phyloP scores from a whole-genome alignment of 2,797 vertebrate genomes.

The Falco cherrug region DNA sequence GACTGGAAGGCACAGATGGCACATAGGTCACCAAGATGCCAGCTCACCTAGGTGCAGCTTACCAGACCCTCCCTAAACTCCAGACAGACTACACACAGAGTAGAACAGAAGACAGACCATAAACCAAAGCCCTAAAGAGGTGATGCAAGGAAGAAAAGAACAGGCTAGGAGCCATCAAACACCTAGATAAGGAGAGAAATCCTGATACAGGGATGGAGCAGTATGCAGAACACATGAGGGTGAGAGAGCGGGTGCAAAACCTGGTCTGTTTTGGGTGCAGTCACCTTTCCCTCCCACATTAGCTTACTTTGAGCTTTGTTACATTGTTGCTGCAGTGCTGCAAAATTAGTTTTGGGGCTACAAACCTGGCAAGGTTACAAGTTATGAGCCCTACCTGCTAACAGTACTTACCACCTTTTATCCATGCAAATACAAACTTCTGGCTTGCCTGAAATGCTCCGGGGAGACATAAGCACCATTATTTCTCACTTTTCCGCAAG shows the following conservation, averaged over 20 bases:
- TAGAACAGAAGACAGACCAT: neutral
- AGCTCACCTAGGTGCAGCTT: neutral
- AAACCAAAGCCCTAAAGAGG: neutral
- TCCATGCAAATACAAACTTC: neutral
- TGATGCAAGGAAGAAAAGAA: neutral
- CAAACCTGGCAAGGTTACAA: neutral
- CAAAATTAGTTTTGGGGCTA: neutral
- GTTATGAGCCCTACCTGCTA: neutral
- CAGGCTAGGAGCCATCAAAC: neutral
- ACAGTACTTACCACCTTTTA: neutral
- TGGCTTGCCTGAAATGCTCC: neutral
- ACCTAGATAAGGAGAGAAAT: neutral
- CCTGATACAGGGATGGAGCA: neutral
- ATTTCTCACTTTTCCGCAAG: neutral
- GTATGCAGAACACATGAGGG: neutral
- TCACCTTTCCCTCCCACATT: neutral
- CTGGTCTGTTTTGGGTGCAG: neutral
- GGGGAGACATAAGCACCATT: accelerated
- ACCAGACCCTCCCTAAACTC: neutral
- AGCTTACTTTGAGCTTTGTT: neutral
- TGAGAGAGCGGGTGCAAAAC: neutral
- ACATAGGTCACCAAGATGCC: neutral
- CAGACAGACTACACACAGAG: neutral
- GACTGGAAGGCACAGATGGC: neutral
- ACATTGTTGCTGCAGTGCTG: neutral